phyloP scores from a whole-genome alignment of 1,140 invertebrate genomes.

The Papilio polytes region DNA sequence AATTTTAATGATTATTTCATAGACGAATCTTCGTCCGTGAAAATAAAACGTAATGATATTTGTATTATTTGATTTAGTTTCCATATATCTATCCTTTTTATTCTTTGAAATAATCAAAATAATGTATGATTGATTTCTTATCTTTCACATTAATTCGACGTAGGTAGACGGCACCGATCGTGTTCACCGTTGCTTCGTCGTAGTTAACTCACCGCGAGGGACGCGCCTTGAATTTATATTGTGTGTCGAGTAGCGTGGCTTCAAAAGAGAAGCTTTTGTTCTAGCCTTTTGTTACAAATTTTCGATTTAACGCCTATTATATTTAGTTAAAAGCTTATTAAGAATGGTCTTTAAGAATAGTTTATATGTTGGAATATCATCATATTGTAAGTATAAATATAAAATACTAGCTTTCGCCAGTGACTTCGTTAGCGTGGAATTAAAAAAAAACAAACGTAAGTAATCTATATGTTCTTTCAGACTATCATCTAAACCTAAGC shows the following conservation, averaged over 20 bases:
- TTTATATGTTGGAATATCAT: too few relatives aligned
- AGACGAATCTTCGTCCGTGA: too few relatives aligned
- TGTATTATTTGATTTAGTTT: too few relatives aligned
- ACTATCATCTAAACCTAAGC: too few relatives aligned
- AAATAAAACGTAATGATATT: too few relatives aligned
- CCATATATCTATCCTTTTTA: not conserved
- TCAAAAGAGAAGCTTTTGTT: conserved; percentile 33
- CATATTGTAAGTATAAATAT: too few relatives aligned
- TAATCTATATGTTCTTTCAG: too few relatives aligned
- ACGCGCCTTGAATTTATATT: conserved; percentile 60
- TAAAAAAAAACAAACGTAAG: too few relatives aligned
- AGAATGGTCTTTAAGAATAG: too few relatives aligned
- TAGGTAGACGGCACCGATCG: conserved; percentile 48
- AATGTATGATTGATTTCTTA: not conserved
- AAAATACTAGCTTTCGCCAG: too few relatives aligned
- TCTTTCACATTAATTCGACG: conserved; percentile 45
- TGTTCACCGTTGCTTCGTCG: conserved; percentile 61
- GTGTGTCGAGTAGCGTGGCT: conserved; percentile 16
- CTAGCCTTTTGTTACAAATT: not conserved
- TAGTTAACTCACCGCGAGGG: conserved; percentile 47
- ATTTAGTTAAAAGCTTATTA: not conserved
- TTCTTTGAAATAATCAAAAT: not conserved
- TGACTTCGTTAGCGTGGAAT: too few relatives aligned
- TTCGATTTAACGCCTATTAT: conserved; percentile 12
- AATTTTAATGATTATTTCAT: not conserved